phyloP scores from a whole-genome alignment of 2,797 vertebrate species.

The Acanthurus tractus region DNA sequence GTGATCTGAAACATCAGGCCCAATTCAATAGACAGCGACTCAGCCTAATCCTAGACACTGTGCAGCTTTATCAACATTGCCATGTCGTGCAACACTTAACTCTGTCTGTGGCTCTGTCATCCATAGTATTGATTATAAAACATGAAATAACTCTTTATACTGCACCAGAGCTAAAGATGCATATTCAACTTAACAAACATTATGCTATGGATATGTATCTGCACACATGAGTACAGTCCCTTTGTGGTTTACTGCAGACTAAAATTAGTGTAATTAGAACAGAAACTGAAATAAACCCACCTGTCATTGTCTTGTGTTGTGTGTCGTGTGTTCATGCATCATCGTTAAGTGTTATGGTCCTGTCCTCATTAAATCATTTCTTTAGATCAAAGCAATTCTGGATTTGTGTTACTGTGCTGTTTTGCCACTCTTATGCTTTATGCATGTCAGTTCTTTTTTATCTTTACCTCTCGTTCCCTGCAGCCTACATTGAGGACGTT shows the following conservation, averaged over 20 bases:
- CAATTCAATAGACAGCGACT: conserved; percentile 16
- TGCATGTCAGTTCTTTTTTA: background rate
- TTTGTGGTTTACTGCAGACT: conserved; percentile 21
- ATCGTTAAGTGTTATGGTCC: conserved; percentile 40
- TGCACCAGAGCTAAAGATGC: conserved; percentile 11
- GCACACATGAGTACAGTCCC: background rate
- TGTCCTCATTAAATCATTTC: conserved; percentile 30
- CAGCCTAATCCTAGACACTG: conserved; percentile 24
- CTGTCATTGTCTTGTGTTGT: conserved; percentile 72
- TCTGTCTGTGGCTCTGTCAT: conserved; percentile 41
- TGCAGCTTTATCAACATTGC: conserved; percentile 41
- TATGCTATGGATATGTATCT: conserved; percentile 4
- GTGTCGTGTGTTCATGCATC: conserved; percentile 69
- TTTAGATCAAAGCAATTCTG: conserved; percentile 10
- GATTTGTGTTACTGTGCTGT: background rate
- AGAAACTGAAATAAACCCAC: conserved; percentile 13
- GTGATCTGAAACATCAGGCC: conserved; percentile 40
- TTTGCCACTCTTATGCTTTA: background rate
- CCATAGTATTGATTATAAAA: conserved; percentile 35
- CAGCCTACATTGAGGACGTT: conserved; percentile 98
- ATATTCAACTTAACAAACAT: background rate
- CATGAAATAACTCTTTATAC: conserved; percentile 15
- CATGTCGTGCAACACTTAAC: conserved; percentile 32
- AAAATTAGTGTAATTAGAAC: background rate
- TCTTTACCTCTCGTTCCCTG: conserved; percentile 18